Base-by-base conservation (phyloP, 1,140 invertebrate species). In the Rhyzopertha dominica region DNA sequence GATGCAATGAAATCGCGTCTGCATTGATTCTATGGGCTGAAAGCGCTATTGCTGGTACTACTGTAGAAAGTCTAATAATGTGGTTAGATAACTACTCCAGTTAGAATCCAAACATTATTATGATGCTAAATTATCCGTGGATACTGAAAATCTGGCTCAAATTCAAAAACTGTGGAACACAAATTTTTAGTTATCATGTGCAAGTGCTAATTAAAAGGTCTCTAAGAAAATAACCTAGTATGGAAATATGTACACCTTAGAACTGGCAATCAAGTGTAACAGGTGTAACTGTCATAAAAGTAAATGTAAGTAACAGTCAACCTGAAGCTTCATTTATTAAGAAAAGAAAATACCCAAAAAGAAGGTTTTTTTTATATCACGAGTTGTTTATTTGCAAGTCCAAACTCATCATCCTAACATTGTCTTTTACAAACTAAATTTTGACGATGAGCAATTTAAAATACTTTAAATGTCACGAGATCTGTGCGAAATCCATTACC, bases 151-250 rank as follows among this genome's bases (percentile, higher is more conserved):
- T 24, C n/a, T 12, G 9, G n/a, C 37, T n/a, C 35, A 10, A 47
- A 45, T n/a, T n/a, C 56, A 34, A 16, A 54, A 34, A 17, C 30
- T 12, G 40, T 66, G 16, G 50, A 61, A 20, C 60, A 67, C 37
- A 65, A 65, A 32, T 66, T 64, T 47, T 20, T 67, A 18, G 55
- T 58, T 12, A 63, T 32, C 26, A n/a, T 20, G 58, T 56, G 29
- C 59, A 62, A 43, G 53, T 54, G 0, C 4, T 49, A 3, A 63
- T 63, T 5, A 56, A 62, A 44, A 25, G 29, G 19, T 18, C 24
- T 32, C 43, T 53, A 43, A 57, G 57, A 44, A 36, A 13, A 19
- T 35, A 37, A 13, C 19, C 31, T 4, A 20, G 26, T 10, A 38
- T 53, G 23, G 18, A 47, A 28, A 50, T 59, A 8, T 41, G 49